Percentiles rank a stretch among this genome's conserved stretches.
These are phyloP conservation scores for Sebastes diaconus DNA, from an alignment of 2,797 vertebrate species.

Conservation along the genomic window DNA sequence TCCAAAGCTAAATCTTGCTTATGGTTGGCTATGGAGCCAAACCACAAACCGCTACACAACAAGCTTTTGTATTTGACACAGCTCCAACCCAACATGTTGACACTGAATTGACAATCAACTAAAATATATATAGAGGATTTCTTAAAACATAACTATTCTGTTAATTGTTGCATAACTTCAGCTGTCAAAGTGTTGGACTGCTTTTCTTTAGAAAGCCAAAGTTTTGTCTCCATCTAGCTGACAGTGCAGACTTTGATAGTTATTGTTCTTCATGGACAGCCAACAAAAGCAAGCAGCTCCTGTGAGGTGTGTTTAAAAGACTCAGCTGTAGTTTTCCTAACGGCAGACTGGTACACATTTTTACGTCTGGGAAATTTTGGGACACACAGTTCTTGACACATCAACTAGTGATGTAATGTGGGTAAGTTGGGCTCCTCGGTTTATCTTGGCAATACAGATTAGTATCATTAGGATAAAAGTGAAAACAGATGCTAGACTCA, in stretches of 20 bases:
- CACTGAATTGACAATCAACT: background rate
- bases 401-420: slow-evolving; percentile 13
- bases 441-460: slow-evolving; percentile 18
- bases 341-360: background rate
- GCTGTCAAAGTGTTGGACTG: background rate
- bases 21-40: background rate
- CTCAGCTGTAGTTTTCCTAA: background rate
- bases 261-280: background rate
- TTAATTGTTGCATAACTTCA: background rate
- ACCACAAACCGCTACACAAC: background rate
- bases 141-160: background rate
- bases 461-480: slow-evolving; percentile 11
- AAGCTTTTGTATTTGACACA: background rate
- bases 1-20: background rate
- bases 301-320: background rate
- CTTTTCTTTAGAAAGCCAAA: background rate
- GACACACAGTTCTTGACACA: background rate
- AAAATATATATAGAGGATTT: background rate
- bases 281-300: slow-evolving; percentile 6
- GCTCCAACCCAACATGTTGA: background rate
- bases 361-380: background rate
- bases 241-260: background rate
- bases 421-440: slow-evolving; percentile 1
- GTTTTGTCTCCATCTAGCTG: background rate
- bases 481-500: slow-evolving; percentile 19